Evolutionary conservation across 2,113 vertebrate genomes (phyloP), one percentile per base, ranked within the genome.

Genomic region (Entelurus aequoreus): DNA sequence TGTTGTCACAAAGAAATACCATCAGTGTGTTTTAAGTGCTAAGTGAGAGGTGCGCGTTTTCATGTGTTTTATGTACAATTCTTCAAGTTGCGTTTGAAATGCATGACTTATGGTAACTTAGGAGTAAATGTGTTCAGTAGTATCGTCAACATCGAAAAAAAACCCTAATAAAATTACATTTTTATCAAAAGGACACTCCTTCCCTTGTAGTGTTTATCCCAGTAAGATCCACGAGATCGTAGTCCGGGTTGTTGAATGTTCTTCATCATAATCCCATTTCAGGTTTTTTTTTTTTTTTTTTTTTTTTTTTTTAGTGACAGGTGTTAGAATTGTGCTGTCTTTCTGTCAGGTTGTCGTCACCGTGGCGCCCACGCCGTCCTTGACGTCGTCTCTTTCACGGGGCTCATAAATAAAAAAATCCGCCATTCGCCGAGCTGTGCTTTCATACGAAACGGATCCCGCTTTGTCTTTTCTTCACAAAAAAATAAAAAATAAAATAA

Each of bases 361-460:
- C 37, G 35, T 54, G 63, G 42, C 16, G 5, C 38, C 12, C 6
- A 19, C 50, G 40, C 51, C 28, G 12, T 77, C 64, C 66, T 74
- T 59, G 16, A 68, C 44, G 40, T 51, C 10, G 38, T 66, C 73
- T 69, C 52, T 56, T 71, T 51, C 40, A 36, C 10, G 54, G 72
- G 81, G 71, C 71, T 35, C 65, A 77, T 69, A 55, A 77, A 80
- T 65, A 77, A 28, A 28, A 28, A 37, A 79, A 58, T 60, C 82
- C 77, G 48, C 82, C 75, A 80, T 67, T 62, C 64, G 60, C 52
- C 78, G 57, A 76, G 87, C 89, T 92, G 91, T 91, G 91, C 91
- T 92, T 92, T 91, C 63, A 81, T 85, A 82, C 71, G 62, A 85
- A 80, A 83, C 84, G 75, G 79, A 44, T 73, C 71, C 50, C 72